A percentile compares a stretch with the other conserved stretches of the same genome.
These are phyloP conservation scores for Cyrtorhinus lividipennis DNA, from an alignment of 1,140 invertebrate species.

Conservation along the genomic window DNA sequence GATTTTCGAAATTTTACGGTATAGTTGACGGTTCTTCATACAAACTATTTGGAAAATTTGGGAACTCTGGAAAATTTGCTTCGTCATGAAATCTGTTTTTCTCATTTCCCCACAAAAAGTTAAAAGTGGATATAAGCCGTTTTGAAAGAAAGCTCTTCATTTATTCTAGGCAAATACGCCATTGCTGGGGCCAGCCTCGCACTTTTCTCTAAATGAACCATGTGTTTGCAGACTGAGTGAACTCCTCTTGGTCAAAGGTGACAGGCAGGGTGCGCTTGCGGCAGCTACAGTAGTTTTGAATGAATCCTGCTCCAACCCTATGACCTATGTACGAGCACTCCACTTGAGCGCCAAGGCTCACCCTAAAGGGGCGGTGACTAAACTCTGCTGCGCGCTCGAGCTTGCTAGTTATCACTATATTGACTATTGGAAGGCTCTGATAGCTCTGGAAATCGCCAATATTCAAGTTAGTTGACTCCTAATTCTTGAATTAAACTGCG, in stretches of 20 bases:
- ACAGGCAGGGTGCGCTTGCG: constrained; percentile 43
- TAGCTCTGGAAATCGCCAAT: constrained; percentile 65
- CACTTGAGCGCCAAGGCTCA: constrained; percentile 55
- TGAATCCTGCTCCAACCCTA: constrained; percentile 28
- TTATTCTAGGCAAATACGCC: no score
- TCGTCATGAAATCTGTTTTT: no score
- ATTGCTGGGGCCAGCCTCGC: no score
- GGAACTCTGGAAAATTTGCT: no score
- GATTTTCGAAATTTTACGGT: no score
- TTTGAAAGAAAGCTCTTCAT: no score
- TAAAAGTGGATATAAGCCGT: no score
- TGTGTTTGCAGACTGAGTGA: constrained; percentile 48
- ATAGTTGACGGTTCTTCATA: no score
- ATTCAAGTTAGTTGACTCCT: constrained; percentile 36
- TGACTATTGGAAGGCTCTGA: constrained; percentile 53
- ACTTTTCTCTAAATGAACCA: no score
- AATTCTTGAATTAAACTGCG: not conserved
- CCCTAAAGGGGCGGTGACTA: constrained; percentile 37
- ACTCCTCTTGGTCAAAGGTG: constrained; percentile 49
- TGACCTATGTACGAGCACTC: constrained; percentile 47
- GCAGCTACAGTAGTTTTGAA: constrained; percentile 42
- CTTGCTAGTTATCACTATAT: constrained; percentile 55
- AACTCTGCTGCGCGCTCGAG: constrained; percentile 53
- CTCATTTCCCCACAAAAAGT: no score
- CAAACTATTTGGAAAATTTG: no score